A percentile compares a stretch with the other conserved stretches of the same genome.
These are phyloP conservation scores for Parotocinclus haroldoi DNA, from an alignment of 2,797 vertebrate genomes.

Conservation along the genomic window DNA sequence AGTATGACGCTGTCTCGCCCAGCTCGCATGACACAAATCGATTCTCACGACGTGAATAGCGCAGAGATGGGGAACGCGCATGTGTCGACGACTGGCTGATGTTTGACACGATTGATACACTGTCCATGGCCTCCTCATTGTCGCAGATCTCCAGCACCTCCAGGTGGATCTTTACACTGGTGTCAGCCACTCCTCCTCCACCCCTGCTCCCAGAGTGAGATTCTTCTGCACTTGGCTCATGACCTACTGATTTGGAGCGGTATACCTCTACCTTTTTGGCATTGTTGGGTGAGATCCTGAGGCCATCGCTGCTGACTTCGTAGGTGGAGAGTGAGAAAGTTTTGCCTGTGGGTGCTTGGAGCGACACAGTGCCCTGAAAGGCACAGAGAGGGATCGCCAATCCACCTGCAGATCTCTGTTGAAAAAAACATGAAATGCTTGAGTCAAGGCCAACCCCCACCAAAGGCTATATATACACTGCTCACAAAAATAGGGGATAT, in stretches of 20 bases:
- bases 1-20: constrained; percentile 93
- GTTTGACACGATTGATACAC: constrained; percentile 94
- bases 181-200: constrained; percentile 70
- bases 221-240: constrained; percentile 86
- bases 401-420: constrained; percentile 78
- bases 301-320: constrained; percentile 91
- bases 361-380: constrained; percentile 93
- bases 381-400: constrained; percentile 90
- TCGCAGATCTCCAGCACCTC: constrained; percentile 98
- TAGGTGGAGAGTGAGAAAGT: constrained; percentile 95
- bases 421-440: constrained; percentile 24
- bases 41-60: constrained; percentile 92
- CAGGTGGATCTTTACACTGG: constrained; percentile 93
- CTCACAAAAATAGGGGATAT: no score
- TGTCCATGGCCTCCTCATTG: constrained; percentile 93
- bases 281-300: constrained; percentile 78
- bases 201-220: constrained; percentile 55
- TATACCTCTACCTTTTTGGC: constrained; percentile 93
- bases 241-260: constrained; percentile 94
- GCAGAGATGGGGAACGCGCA: constrained; percentile 89
- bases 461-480: not conserved
- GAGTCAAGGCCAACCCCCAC: not conserved
- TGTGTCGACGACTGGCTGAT: constrained; percentile 96
- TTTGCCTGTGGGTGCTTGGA: constrained; percentile 91
- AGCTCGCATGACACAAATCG: constrained; percentile 94